phyloP scores from a whole-genome alignment of 1,140 invertebrate genomes.

The Tetraneura akinire region DNA sequence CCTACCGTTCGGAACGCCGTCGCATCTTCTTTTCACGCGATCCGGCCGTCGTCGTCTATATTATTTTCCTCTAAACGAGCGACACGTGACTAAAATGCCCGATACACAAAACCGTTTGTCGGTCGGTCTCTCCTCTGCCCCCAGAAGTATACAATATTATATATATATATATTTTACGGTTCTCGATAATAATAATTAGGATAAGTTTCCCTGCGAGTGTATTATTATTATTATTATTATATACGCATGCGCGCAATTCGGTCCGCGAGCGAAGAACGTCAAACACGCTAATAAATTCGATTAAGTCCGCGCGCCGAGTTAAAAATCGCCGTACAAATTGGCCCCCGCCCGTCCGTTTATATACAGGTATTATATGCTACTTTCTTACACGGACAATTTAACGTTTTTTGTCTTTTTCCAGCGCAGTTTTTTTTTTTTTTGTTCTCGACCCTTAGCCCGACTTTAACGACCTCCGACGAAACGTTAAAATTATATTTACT shows the following conservation, averaged over 20 bases:
- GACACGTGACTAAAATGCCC: slow-evolving; percentile 18
- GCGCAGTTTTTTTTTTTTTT: not conserved
- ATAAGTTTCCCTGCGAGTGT: too few relatives aligned
- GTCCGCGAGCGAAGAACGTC: not conserved
- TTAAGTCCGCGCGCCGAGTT: not conserved
- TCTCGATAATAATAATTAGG: too few relatives aligned
- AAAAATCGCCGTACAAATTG: not conserved
- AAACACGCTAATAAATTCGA: not conserved
- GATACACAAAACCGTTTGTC: too few relatives aligned
- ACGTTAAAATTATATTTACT: too few relatives aligned
- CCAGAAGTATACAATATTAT: too few relatives aligned
- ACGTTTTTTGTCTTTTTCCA: not conserved
- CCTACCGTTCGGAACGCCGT: not conserved
- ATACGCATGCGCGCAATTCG: too few relatives aligned
- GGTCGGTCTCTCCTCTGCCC: too few relatives aligned
- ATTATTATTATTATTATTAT: too few relatives aligned
- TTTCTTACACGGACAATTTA: not conserved
- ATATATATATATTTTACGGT: too few relatives aligned
- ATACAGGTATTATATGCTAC: not conserved
- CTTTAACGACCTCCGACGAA: not conserved
- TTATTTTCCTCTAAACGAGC: slow-evolving; percentile 29
- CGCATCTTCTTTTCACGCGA: not conserved
- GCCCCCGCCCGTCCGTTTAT: not conserved
- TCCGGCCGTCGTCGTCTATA: not conserved
- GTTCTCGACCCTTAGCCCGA: not conserved